A percentile compares a stretch with the other conserved stretches of the same genome.
Conservation (phyloP, 2,888 invertebrate species). For the Carabus problematicus region DNA sequence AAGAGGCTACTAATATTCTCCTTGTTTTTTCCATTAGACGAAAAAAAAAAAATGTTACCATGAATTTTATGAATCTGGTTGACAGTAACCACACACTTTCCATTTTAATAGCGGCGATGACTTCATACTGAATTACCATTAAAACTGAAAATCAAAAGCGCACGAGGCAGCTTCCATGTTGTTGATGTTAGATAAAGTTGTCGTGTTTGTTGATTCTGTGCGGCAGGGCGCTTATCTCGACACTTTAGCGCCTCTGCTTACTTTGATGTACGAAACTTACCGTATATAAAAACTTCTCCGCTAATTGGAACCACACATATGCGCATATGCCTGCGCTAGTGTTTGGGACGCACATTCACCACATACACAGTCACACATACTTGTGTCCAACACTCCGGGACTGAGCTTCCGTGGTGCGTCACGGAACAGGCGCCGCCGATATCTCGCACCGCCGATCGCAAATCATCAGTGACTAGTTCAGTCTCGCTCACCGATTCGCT, state of each 20-base stretch:
- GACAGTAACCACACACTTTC: background rate
- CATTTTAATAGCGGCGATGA: slow-evolving; percentile 16
- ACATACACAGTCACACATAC: too few species aligned
- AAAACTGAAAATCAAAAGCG: slow-evolving; percentile 12
- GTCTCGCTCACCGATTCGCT: too few species aligned
- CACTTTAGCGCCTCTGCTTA: slow-evolving; percentile 12
- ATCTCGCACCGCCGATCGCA: slow-evolving; percentile 10
- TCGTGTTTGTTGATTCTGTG: too few species aligned
- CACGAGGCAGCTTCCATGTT: too few species aligned
- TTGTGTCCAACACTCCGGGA: too few species aligned
- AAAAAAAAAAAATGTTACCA: background rate
- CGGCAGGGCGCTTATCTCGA: background rate
- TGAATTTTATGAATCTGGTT: background rate
- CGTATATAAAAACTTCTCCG: background rate
- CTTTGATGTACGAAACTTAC: background rate
- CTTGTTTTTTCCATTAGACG: slow-evolving; percentile 9
- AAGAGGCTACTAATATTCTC: slow-evolving; percentile 18
- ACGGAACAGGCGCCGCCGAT: slow-evolving; percentile 5
- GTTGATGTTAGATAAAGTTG: too few species aligned
- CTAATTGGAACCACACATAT: slow-evolving; percentile 29
- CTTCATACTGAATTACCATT: slow-evolving; percentile 25
- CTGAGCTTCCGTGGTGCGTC: slow-evolving; percentile 8
- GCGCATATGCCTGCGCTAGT: background rate
- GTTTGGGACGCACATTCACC: too few species aligned
- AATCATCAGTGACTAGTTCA: background rate